Evolutionary conservation across 2,888 invertebrate genomes (phyloP).

Genomic region (Himalopsyche tibetana): DNA sequence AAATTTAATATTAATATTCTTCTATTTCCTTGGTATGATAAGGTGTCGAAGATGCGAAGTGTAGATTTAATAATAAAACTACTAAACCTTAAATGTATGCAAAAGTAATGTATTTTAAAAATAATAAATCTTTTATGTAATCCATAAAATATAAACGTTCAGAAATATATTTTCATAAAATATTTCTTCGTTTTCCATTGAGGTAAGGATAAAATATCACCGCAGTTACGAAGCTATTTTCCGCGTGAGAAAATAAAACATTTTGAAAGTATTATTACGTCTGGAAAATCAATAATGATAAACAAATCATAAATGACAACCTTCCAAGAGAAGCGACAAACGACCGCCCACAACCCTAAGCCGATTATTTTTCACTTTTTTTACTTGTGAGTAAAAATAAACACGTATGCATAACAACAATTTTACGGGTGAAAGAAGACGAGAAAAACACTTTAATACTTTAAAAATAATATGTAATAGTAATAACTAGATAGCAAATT

Average conservation of each 20-base stretch:
- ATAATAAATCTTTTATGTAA: background rate
- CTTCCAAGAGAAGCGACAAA: constrained; percentile 42
- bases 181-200: background rate
- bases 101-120: background rate
- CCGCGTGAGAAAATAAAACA: constrained; percentile 8
- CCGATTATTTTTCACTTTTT: constrained; percentile 59
- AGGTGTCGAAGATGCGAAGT: too few relatives aligned
- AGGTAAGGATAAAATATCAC: background rate
- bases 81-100: too few relatives aligned
- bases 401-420: constrained; percentile 5
- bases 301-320: constrained; percentile 48
- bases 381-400: constrained; percentile 52
- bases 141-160: background rate
- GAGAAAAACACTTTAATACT: background rate
- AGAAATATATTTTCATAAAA: background rate
- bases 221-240: constrained; percentile 17
- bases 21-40: too few relatives aligned
- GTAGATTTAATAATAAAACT: too few relatives aligned
- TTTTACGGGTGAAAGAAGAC: background rate
- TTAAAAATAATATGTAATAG: too few relatives aligned
- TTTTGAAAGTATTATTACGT: background rate
- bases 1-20: too few relatives aligned
- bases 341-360: constrained; percentile 49
- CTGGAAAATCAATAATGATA: constrained; percentile 32
- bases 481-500: background rate